Base-by-base conservation (phyloP, 2,888 invertebrate species). In the Ferrisia virgata region DNA sequence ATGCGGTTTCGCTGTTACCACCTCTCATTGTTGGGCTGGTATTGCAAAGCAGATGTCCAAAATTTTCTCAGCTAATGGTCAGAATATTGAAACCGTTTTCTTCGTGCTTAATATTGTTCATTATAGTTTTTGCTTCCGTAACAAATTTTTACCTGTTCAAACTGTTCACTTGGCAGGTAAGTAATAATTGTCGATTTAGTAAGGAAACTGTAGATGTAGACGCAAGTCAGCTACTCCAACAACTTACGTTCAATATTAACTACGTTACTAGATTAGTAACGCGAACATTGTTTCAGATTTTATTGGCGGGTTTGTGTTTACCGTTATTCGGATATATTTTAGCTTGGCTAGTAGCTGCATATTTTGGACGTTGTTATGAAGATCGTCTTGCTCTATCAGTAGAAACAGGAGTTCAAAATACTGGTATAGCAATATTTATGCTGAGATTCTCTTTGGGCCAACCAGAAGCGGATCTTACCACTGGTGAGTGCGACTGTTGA, bases 341-440 rank as follows among this genome's bases (percentile, higher is more conserved):
- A 47, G 96, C 96, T 1, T 93, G 92, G 88, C 69, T 91, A 9
- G 87, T 92, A 0, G 93, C 95, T 0, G 89, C 90, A 82, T 33
- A 92, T 0, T 89, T 92, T 15, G 90, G 91, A 33, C 94, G 94
- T 88, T 90, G 92, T 5, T 88, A 91, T 69, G 88, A 91, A 2
- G 95, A 97, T 88, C 90, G 93, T 2, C 89, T 95, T n/a, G 96
- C 98, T 5, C 96, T 98, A 87, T 93, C 95, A 79, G 93, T 98
- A 79, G 98, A 98, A 90, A 95, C 96, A 4, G 96, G 97, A 81
- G 93, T 97, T 83, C 97, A 97, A 89, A 98, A 98, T 89, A 96
- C 97, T 0, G 97, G 96, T 69, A 93, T 98, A 86, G 92, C 97
- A 0, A 97, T 98, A 87, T 95, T 97, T 89, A 90, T 98, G 86